Conservation (phyloP, 1,140 invertebrate genomes). For the Ostrea denselamellosa region DNA sequence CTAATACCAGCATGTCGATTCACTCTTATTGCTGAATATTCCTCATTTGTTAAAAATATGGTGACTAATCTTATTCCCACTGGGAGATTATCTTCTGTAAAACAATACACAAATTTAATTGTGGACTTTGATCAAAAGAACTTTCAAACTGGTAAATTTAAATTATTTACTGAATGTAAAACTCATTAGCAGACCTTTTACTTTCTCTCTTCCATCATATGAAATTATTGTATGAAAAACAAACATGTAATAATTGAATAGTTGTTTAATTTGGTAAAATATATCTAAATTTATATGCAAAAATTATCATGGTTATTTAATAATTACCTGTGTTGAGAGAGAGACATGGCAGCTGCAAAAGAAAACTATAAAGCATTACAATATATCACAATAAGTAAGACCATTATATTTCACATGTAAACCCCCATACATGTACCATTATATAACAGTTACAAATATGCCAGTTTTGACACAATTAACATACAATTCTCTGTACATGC, state of each 20-base stretch:
- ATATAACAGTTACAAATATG: too few species aligned
- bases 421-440: too few species aligned
- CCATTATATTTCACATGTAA: too few species aligned
- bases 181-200: not conserved
- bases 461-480: too few species aligned
- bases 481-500: too few species aligned
- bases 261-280: not conserved
- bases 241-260: not conserved
- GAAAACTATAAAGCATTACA: slow-evolving; percentile 9
- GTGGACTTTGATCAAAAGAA: not conserved
- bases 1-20: not conserved
- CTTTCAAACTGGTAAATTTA: not conserved
- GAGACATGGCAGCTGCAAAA: slow-evolving; percentile 67
- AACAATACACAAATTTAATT: not conserved
- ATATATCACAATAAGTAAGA: too few species aligned
- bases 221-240: too few species aligned
- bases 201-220: not conserved
- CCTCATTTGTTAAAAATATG: slow-evolving; percentile 63
- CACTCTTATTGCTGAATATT: slow-evolving; percentile 53
- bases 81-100: slow-evolving; percentile 65
- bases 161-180: not conserved
- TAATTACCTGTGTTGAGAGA: slow-evolving; percentile 63
- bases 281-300: not conserved
- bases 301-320: not conserved
- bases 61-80: slow-evolving; percentile 62